Base-by-base conservation (phyloP, 2,797 vertebrate species). In the Coreius guichenoti region DNA sequence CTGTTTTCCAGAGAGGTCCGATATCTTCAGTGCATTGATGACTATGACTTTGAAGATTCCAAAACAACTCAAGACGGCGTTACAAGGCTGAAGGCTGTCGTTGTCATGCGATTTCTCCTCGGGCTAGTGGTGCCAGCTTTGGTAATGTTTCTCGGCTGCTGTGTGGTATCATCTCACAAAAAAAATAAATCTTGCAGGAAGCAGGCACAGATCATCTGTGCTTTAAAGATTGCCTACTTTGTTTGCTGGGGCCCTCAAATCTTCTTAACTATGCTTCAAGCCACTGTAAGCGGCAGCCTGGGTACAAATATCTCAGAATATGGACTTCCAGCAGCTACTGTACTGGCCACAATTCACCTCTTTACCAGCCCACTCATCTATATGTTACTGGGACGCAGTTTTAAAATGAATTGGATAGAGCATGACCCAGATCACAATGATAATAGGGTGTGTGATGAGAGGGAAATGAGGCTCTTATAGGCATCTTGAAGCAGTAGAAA, bases 321-420 rank as follows among this genome's bases (percentile, higher is more conserved):
- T 51, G 16, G 9, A 45, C 58, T 86, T 92, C 95, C 14, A 72
- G 93, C 7, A 92, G 93, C 58, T 80, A 95, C 93, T 0, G 92
- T 92, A 0, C 75, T 97, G 0, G 95, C 96, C 0, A 91, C 92
- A 0, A 91, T 93, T 88, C 96, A 96, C 90, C 96, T 95, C 90
- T 95, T 95, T 86, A 92, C 95, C 92, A 95, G 95, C 85, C 96
- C 96, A 0, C 90, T 96, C 3, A 93, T 97, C 54, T 97, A 95
- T 0, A 93, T 96, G 77, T 95, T 96, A 89, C 92, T 95, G 93
- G 95, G 95, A 13, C 91, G 93, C 43, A 94, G 95, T 89, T 93
- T 95, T 69, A 95, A 93, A 89, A 96, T 96, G 90, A 92, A 93
- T 31, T 93, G 95, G 69, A 88, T 96, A 89, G 5, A 0, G 33